Conservation (phyloP, 2,113 vertebrate species). For the Labeo rohita region DNA sequence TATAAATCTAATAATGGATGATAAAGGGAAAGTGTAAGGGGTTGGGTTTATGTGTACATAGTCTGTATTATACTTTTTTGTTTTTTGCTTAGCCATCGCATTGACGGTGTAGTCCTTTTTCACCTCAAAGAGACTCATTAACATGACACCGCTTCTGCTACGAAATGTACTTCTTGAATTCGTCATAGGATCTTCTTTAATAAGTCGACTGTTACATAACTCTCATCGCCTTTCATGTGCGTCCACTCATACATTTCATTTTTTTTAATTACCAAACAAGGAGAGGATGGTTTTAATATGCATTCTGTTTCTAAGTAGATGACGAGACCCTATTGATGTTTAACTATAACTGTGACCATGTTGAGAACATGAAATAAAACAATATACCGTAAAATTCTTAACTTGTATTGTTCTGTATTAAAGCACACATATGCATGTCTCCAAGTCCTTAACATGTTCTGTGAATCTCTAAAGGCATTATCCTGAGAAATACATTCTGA, state of each 20-base stretch:
- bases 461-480: neutral
- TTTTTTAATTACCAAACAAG: constrained; percentile 71
- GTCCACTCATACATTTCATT: constrained; percentile 70
- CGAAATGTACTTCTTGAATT: constrained; percentile 69
- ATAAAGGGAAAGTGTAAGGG: constrained; percentile 46
- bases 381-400: constrained; percentile 75
- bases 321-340: constrained; percentile 84
- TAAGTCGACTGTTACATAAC: constrained; percentile 77
- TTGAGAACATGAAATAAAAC: constrained; percentile 91
- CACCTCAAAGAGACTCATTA: constrained; percentile 70
- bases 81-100: constrained; percentile 75
- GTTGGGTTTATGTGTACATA: constrained; percentile 78
- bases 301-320: constrained; percentile 90
- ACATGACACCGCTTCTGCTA: constrained; percentile 73
- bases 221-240: constrained; percentile 62
- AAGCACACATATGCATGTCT: neutral
- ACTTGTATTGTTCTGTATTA: constrained; percentile 61
- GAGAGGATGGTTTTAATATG: constrained; percentile 85
- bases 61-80: constrained; percentile 78
- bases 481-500: neutral
- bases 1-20: constrained; percentile 51
- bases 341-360: constrained; percentile 92
- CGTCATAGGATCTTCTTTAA: constrained; percentile 73
- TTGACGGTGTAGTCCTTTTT: constrained; percentile 71
- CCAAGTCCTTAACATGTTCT: neutral